Evolutionary conservation across 1,140 invertebrate species (phyloP), one percentile per base, ranked within the genome.

Genomic region (Probaryconus sp.): DNA sequence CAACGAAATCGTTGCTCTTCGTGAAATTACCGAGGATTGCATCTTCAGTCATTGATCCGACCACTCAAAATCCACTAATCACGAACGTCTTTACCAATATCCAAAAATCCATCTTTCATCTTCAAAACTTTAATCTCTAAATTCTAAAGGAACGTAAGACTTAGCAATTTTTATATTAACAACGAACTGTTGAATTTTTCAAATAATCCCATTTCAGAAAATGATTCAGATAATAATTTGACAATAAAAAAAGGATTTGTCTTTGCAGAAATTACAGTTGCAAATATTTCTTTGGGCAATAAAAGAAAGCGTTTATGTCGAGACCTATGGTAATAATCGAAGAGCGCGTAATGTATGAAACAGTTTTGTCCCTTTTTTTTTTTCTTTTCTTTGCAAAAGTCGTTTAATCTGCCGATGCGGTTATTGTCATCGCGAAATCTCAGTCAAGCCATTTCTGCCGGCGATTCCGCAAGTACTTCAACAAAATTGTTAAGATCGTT

Each of bases 391-490:
- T 61, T 55, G 28, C 43, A 24, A 72, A 43, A 51, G 67, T 72
- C 69, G 69, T 72, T 72, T 72, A 72, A 72, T 72, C 69, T 72
- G 30, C 53, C 60, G 40, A 72, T 72, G 69, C 60, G 69, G 55
- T 65, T 74, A 74, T 74, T 74, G 70, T 74, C 63, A 67, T 67
- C 70, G 35, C 56, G 24, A 74, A 48, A 63, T 33, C 42, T 63
- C 63, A 65, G 35, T 28, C 55, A 63, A 63, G 61, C 63, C 56
- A 67, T 67, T 67, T 73, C 70, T 73, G 40, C 30, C 45, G 60
- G 53, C 53, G 69, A 72, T 73, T 73, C 58, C 53, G 48, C 55
- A 20, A 48, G 26, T 60, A 61, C 50, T 74, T 63, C 48, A 13
- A 45, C 63, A 58, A 63, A 68, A 74, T 74, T 68, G 63, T 74